Conservation (phyloP, 2,113 vertebrate genomes). For the Phyllostomus discolor region DNA sequence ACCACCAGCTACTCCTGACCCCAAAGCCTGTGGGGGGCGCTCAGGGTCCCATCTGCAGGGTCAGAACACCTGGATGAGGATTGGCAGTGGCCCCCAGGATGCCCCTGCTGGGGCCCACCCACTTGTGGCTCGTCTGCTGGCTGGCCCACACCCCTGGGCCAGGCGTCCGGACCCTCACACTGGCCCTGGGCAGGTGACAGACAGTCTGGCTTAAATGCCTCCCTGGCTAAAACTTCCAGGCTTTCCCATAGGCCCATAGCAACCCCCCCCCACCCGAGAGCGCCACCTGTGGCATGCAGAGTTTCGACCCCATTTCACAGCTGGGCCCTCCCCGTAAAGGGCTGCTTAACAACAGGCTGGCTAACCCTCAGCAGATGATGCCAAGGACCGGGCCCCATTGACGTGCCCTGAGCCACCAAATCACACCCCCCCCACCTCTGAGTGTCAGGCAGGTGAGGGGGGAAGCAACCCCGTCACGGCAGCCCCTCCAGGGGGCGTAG, state of each 20-base stretch:
- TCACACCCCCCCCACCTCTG: not conserved
- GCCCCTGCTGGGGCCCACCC: not conserved
- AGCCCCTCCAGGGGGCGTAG: no score
- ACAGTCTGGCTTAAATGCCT: not conserved
- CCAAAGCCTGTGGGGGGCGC: not conserved
- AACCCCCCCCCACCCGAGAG: not conserved
- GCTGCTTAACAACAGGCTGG: not conserved
- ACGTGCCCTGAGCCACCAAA: not conserved
- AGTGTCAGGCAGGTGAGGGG: not conserved
- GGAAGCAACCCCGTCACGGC: rapidly evolving
- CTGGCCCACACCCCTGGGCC: not conserved
- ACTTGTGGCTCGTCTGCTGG: not conserved
- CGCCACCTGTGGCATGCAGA: rapidly evolving
- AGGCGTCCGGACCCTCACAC: not conserved
- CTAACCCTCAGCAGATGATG: rapidly evolving
- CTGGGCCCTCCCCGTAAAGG: not conserved
- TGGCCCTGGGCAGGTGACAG: not conserved
- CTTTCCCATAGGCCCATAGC: rapidly evolving
- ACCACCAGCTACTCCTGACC: not conserved
- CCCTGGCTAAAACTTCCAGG: not conserved
- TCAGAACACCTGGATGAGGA: rapidly evolving
- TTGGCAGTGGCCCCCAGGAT: not conserved
- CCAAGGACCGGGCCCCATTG: not conserved
- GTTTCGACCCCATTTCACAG: not conserved
- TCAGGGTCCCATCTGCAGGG: not conserved